Percentiles rank a stretch among this genome's conserved stretches.
Evolutionary conservation across 2,888 invertebrate genomes (phyloP).

Genomic region (Idaea aversata): DNA sequence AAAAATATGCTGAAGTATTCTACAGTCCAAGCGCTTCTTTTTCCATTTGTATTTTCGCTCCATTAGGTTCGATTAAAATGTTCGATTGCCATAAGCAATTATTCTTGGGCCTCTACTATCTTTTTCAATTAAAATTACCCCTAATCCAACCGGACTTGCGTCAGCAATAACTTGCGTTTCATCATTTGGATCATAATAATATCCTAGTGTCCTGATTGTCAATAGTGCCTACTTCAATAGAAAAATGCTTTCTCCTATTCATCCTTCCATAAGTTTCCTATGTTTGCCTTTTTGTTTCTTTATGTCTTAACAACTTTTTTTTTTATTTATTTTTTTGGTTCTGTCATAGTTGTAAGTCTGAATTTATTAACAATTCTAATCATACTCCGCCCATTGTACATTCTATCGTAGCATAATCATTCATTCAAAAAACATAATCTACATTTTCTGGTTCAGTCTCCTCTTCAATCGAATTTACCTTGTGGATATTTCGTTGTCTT

Average conservation of each 20-base stretch:
- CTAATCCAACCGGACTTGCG: constrained; percentile 27
- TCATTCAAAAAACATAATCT: constrained; percentile 12
- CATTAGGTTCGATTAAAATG: constrained; percentile 9
- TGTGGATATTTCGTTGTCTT: constrained; percentile 6
- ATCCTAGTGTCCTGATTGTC: constrained; percentile 15
- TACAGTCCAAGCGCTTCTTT: constrained; percentile 12
- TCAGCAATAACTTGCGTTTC: constrained; percentile 24
- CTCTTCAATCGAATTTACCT: constrained; percentile 5
- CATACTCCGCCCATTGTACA: constrained; percentile 29
- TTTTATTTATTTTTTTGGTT: constrained; percentile 2
- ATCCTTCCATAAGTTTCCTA: neutral
- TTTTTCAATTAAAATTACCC: constrained; percentile 21
- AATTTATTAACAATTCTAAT: constrained; percentile 28
- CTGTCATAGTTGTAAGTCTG: constrained; percentile 13
- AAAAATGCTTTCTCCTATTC: neutral
- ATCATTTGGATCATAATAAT: constrained; percentile 23
- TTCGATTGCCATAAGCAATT: constrained; percentile 21
- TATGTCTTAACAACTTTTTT: constrained; percentile 1
- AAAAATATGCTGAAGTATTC: constrained; percentile 27
- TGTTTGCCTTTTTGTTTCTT: neutral
- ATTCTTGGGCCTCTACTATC: constrained; percentile 18
- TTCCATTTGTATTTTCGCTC: constrained; percentile 12
- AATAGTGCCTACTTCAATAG: neutral
- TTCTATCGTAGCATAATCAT: constrained; percentile 23
- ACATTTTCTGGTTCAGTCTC: constrained; percentile 4